Evolutionary conservation across 2,888 invertebrate genomes (phyloP).

Genomic region (Cecidostiba fungosa): DNA sequence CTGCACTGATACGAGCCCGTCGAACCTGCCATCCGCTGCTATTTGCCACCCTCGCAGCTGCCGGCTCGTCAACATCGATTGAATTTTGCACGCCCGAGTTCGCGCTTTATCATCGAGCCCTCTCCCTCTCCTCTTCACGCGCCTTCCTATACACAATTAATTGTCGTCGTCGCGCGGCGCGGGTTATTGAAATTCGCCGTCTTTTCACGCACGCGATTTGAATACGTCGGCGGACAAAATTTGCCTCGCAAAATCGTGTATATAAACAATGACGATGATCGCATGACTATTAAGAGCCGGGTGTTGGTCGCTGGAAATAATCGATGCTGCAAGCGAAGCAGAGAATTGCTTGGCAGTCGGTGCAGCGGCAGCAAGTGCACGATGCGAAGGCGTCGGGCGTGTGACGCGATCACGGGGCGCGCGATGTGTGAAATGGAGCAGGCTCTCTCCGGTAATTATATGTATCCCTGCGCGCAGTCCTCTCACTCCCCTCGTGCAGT

Average conservation of each 20-base stretch:
- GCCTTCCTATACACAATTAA: conserved; percentile 5
- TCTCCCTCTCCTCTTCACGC: neutral
- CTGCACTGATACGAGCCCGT: conserved; percentile 59
- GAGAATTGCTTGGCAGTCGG: conserved; percentile 67
- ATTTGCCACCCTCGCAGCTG: conserved; percentile 63
- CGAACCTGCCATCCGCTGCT: conserved; percentile 67
- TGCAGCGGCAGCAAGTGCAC: conserved; percentile 56
- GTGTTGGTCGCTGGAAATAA: conserved; percentile 68
- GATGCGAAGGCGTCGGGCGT: conserved; percentile 75
- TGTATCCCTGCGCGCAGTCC: conserved; percentile 74
- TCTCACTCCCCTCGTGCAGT: conserved; percentile 58
- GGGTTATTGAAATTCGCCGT: neutral
- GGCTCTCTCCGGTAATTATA: conserved; percentile 76
- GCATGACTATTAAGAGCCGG: conserved; percentile 47
- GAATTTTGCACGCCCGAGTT: conserved; percentile 48
- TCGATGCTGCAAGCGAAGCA: conserved; percentile 66
- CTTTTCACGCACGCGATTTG: neutral
- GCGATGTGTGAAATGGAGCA: conserved; percentile 78
- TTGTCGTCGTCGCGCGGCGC: neutral
- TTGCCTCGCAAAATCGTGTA: neutral
- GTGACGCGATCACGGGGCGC: conserved; percentile 76
- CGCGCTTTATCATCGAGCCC: conserved; percentile 48
- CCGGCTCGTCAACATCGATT: conserved; percentile 49
- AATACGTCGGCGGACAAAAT: neutral
- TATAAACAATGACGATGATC: neutral